Base-by-base conservation (phyloP, 2,888 invertebrate species). In the Tenthredo notha region DNA sequence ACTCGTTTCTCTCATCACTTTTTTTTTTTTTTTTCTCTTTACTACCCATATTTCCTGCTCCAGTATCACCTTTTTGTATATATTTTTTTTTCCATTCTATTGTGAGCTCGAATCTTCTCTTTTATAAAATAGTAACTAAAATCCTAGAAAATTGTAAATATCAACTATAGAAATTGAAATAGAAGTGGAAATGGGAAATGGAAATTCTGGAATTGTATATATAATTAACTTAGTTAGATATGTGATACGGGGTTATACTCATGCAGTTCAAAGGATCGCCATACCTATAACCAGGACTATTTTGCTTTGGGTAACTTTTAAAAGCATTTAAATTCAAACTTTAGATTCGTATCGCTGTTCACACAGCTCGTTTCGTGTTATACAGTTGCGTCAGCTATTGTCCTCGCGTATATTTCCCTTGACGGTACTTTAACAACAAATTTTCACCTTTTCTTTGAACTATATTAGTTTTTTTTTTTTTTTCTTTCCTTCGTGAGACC, bases 391-490 rank as follows among this genome's bases (percentile, higher is more conserved):
- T 54, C 21, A 50, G 61, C 25, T 61, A 61, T 77, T 77, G 54
- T 77, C 77, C 50, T 33, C n/a, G 29, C 29, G 15, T 18, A 15
- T 50, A 15, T 50, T 77, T 54, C 54, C 54, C 77, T 77, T 54
- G 29, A 54, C 77, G 29, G n/a, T 54, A 54, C 6, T 77, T 77
- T 77, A 7, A 7, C 54, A 54, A 50, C 2, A 50, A 54, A 77
- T 54, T 54, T 54, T 77, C 47, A 50, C 7, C 54, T 54, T 77
- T 54, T 54, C 77, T 77, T 50, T 43, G 21, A 74, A 74, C 37
- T 7, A 43, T 43, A n/a, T 72, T 3, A 0, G 5, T 5, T 18
- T 6, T 54, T 7, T 54, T 54, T 18, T 54, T n/a, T 54, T 54
- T 54, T 7, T 54, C 6, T n/a, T n/a, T n/a, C n/a, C n/a, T n/a